These are phyloP conservation scores for Papilio glaucus DNA, from an alignment of 1,140 invertebrate species.

Conservation along the genomic window DNA sequence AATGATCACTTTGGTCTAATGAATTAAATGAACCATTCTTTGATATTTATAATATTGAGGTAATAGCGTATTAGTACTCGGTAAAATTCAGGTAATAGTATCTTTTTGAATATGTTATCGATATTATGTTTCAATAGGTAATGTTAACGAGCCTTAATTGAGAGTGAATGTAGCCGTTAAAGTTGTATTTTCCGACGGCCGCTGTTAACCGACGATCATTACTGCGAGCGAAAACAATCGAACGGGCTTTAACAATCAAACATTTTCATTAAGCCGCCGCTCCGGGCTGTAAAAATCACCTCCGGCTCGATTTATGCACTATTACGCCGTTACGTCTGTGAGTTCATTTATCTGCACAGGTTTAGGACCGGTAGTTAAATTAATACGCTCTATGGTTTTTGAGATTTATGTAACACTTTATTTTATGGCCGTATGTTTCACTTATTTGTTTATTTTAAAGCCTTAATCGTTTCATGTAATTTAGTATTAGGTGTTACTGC, in stretches of 20 bases:
- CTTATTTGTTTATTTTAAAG: slow-evolving; percentile 3
- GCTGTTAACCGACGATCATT: slow-evolving; percentile 58
- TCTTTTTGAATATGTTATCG: not conserved
- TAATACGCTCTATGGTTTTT: slow-evolving; percentile 43
- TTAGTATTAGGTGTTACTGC: too few relatives aligned
- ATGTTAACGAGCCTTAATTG: slow-evolving; percentile 12
- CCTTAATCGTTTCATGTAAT: not conserved
- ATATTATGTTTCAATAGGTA: not conserved
- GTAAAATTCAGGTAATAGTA: not conserved
- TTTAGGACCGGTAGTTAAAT: slow-evolving; percentile 59
- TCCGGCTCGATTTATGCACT: slow-evolving; percentile 59
- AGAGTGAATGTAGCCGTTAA: slow-evolving; percentile 34
- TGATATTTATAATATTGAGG: not conserved
- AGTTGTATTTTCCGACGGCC: slow-evolving; percentile 41
- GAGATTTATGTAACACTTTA: slow-evolving; percentile 24
- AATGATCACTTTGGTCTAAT: too few relatives aligned
- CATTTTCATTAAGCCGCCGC: slow-evolving; percentile 63
- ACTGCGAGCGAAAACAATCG: slow-evolving; percentile 68
- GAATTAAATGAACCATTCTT: too few relatives aligned
- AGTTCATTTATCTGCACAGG: slow-evolving; percentile 60
- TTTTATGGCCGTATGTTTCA: not conserved
- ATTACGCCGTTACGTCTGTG: slow-evolving; percentile 55
- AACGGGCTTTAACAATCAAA: slow-evolving; percentile 69
- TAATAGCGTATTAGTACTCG: not conserved
- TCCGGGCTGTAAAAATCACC: slow-evolving; percentile 60